phyloP scores from a whole-genome alignment of 2,888 invertebrate genomes.

The Apodemia mormo region DNA sequence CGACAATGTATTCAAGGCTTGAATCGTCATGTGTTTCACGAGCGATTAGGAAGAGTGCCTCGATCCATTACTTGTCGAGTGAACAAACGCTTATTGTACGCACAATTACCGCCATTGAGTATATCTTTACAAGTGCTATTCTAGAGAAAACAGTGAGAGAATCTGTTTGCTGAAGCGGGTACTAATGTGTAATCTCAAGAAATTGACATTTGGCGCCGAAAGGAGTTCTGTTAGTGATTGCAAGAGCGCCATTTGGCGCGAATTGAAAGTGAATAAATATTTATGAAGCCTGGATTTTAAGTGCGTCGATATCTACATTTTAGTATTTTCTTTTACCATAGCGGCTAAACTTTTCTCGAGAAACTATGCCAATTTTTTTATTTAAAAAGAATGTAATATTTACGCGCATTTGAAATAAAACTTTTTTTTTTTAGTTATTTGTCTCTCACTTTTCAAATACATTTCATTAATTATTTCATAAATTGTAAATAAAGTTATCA shows the following conservation, averaged over 20 bases:
- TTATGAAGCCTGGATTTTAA: conserved; percentile 57
- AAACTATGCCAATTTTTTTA: too few relatives aligned
- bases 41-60: conserved; percentile 71
- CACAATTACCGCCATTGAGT: conserved; percentile 53
- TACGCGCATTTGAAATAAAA: too few relatives aligned
- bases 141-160: conserved; percentile 34
- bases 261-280: conserved; percentile 60
- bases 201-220: conserved; percentile 73
- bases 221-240: conserved; percentile 58
- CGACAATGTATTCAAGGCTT: background rate
- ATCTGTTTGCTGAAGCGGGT: conserved; percentile 53
- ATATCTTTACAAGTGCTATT: conserved; percentile 45
- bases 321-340: too few relatives aligned
- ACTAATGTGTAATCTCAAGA: conserved; percentile 63
- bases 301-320: conserved; percentile 42
- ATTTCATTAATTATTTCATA: too few relatives aligned
- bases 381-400: too few relatives aligned
- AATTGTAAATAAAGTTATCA: too few relatives aligned
- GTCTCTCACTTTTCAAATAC: too few relatives aligned
- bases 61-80: conserved; percentile 61
- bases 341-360: too few relatives aligned
- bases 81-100: conserved; percentile 57
- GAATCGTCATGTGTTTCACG: conserved; percentile 66
- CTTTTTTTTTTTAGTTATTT: too few relatives aligned
- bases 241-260: conserved; percentile 59